phyloP scores from a whole-genome alignment of 2,797 vertebrate genomes.

The Dicrostonyx torquatus region DNA sequence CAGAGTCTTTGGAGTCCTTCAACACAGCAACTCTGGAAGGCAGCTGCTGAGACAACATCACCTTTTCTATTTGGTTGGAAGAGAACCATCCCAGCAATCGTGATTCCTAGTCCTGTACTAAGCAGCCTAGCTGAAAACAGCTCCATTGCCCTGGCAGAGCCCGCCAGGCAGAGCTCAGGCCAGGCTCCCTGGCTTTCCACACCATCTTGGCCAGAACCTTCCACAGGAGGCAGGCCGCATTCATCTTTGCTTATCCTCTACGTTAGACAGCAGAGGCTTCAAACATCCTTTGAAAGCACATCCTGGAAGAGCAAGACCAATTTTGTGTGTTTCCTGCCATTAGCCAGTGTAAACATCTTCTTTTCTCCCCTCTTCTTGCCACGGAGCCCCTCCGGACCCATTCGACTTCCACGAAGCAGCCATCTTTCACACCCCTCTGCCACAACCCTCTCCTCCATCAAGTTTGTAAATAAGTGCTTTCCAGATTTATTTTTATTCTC shows the following conservation, averaged over 20 bases:
- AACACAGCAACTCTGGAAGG: not conserved
- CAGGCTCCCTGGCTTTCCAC: not conserved
- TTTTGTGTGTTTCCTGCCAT: slow-evolving; percentile 56
- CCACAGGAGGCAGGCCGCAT: not conserved
- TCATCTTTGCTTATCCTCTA: not conserved
- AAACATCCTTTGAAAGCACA: slow-evolving; percentile 76
- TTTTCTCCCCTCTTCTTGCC: rapidly evolving
- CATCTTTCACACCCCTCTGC: slow-evolving; percentile 66
- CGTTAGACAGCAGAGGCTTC: slow-evolving; percentile 55
- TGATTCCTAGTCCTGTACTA: not conserved
- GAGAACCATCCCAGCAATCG: not conserved
- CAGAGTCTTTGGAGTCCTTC: not conserved
- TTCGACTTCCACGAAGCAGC: slow-evolving; percentile 58
- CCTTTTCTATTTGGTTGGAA: not conserved
- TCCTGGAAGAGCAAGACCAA: slow-evolving; percentile 72
- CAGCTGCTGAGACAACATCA: not conserved
- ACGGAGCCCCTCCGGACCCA: slow-evolving; percentile 34
- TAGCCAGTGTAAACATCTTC: slow-evolving; percentile 78
- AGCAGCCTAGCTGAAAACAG: not conserved
- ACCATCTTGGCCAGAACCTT: not conserved
- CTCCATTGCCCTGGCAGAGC: not conserved
- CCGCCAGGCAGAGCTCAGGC: not conserved
- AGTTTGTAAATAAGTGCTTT: slow-evolving; percentile 85
- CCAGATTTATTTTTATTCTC: slow-evolving; percentile 90
- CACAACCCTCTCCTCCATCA: slow-evolving; percentile 82